Evolutionary conservation across 2,888 invertebrate genomes (phyloP).

Genomic region (Cosmia trapezina): DNA sequence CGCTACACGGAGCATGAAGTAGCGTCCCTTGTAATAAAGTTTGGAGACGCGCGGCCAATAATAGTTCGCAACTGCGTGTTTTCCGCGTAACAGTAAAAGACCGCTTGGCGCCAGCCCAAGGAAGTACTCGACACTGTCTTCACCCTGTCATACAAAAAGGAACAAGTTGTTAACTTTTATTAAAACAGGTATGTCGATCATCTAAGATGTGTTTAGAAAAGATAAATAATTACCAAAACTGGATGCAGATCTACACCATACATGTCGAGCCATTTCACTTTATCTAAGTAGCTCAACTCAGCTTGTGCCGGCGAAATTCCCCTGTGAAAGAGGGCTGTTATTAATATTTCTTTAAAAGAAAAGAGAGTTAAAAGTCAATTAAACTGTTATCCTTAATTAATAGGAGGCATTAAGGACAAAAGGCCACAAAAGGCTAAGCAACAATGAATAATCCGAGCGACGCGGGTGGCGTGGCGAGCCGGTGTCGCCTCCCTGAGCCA

Average conservation of each 20-base stretch:
- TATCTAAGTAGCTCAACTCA: conserved; percentile 98
- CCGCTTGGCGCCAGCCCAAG: conserved; percentile 98
- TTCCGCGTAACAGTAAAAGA: conserved; percentile 97
- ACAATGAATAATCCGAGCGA: conserved; percentile 79
- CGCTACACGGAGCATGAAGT: conserved; percentile 98
- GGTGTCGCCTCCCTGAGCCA: conserved; percentile 70
- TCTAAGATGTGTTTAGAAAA: not conserved
- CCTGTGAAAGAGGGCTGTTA: conserved; percentile 85
- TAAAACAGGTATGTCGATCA: not conserved
- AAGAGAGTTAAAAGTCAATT: conserved; percentile 72
- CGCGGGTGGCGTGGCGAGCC: conserved; percentile 53
- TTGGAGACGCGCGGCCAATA: conserved; percentile 99
- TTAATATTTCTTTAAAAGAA: conserved; percentile 57
- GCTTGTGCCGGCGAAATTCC: conserved; percentile 97
- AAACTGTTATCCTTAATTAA: conserved; percentile 80
- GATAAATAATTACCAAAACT: conserved; percentile 93
- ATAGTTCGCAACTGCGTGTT: conserved; percentile 99
- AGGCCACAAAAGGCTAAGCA: conserved; percentile 76
- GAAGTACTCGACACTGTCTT: conserved; percentile 99
- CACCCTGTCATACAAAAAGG: conserved; percentile 92
- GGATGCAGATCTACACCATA: conserved; percentile 99
- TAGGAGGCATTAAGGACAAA: conserved; percentile 73
- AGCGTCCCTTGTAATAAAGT: conserved; percentile 98
- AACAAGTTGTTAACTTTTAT: conserved; percentile 20
- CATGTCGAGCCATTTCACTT: conserved; percentile 99